Evolutionary conservation across 1,140 invertebrate genomes (phyloP).

Genomic region (Penaeus chinensis): DNA sequence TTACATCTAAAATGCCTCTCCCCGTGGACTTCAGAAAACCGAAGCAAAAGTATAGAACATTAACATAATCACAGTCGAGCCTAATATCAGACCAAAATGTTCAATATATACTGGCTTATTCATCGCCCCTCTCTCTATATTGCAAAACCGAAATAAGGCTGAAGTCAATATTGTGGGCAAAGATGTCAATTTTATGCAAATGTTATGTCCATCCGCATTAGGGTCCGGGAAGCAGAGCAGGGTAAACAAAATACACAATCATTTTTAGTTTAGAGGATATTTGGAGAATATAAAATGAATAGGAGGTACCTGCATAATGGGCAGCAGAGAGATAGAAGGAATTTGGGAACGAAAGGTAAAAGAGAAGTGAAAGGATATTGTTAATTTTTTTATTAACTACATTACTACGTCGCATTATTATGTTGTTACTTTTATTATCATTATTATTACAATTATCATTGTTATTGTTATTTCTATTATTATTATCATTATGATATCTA

Average conservation of each 20-base stretch:
- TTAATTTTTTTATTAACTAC: too few relatives aligned
- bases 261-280: slow-evolving; percentile 57
- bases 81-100: neutral
- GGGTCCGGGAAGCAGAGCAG: slow-evolving; percentile 47
- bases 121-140: slow-evolving; percentile 7
- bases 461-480: too few relatives aligned
- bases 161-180: slow-evolving; percentile 56
- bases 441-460: too few relatives aligned
- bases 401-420: too few relatives aligned
- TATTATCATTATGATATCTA: too few relatives aligned
- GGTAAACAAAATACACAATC: slow-evolving; percentile 60
- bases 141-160: slow-evolving; percentile 50
- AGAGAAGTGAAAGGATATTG: neutral
- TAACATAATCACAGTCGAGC: too few relatives aligned
- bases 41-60: too few relatives aligned
- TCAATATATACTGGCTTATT: slow-evolving; percentile 5
- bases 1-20: too few relatives aligned
- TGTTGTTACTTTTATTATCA: too few relatives aligned
- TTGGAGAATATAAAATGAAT: slow-evolving; percentile 47
- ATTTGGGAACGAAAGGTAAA: neutral
- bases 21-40: too few relatives aligned
- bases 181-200: slow-evolving; percentile 61
- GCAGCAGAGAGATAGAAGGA: neutral
- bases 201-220: slow-evolving; percentile 57
- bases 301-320: neutral